Evolutionary conservation across 2,113 vertebrate species (phyloP), one percentile per base, ranked within the genome.

Genomic region (Meriones unguiculatus): DNA sequence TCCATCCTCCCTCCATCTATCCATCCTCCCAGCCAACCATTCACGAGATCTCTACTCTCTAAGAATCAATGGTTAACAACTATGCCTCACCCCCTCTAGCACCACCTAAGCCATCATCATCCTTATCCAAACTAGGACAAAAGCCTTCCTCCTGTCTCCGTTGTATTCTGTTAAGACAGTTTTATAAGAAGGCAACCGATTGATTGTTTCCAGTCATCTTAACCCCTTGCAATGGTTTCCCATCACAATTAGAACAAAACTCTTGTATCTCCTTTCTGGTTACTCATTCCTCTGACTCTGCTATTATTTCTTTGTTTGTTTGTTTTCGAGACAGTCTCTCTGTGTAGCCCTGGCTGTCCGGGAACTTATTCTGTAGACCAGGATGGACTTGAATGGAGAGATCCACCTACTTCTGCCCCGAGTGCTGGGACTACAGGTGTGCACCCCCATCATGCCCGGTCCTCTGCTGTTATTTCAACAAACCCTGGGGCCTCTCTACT

Each of bases 161-260:
- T 54, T 12, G 64, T 32, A 11, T 64, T 70, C 65, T 24, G 14
- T 30, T 72, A 86, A 86, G 62, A 46, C 14, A 7, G 65, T 32
- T 86, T 67, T 12, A 24, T 9, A 87, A 57, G 57, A 95, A 82
- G 8, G 20, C 2, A 3, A 35, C 1, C 1, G 12, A 54, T 3
- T 54, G 12, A 54, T 3, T 54, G 10, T 62, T 73, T 54, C 67
- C 32, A 69, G 41, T 69, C 12, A 35, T 65, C 7, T 73, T 32
- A 46, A 67, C 57, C 78, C 32, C n/a, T 50, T 77, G 62, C 5
- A 69, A 10, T 3, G 0, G 20, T 20, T 20, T 88, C 54, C 69
- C 65, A 75, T 64, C 73, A 87, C 38, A 90, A 78, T 62, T 3
- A 91, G 87, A 91, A 86, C 5, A 81, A 91, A 92, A 46, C 46